Evolutionary conservation across 2,113 vertebrate species (phyloP), one percentile per base, ranked within the genome.

Genomic region (Tamias sibiricus): DNA sequence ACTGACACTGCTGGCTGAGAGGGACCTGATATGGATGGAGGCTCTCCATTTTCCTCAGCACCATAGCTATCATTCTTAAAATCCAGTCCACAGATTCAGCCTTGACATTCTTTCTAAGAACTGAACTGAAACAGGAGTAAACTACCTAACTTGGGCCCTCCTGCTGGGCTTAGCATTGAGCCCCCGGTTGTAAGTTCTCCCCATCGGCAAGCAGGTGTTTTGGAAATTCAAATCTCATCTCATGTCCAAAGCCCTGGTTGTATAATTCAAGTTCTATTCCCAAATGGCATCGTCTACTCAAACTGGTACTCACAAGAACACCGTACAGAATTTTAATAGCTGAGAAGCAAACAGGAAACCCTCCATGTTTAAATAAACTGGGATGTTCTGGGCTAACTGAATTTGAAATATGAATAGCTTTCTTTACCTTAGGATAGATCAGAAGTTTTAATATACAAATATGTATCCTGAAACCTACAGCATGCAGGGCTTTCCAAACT

Each of bases 331-430:
- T 95, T 75, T 76, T 77, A 91, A 66, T 64, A 82, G 40, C 75
- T 19, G 32, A 17, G 59, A 95, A 96, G 32, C 49, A 93, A 94
- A 94, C 54, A 92, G 9, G 59, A 95, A 92, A 28, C 20, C 85
- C 30, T 64, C 24, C 30, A 32, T 54, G 32, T 82, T 96, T 96
- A 93, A 96, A 74, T 81, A 80, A 94, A 82, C 81, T 77, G 59
- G 62, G 79, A 81, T 72, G 68, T 87, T 49, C 66, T 72, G 62
- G 37, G 40, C 66, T 72, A 87, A 94, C 42, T 22, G 44, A 89
- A 93, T 52, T 42, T 66, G 49, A 94, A 88, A 93, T 95, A 74
- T 89, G 71, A 89, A 66, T 94, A 64, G 8, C 3, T 72, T 82
- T 94, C 54, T 93, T 93, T 76, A 66, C 52, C 62, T 1, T 9